phyloP scores from a whole-genome alignment of 2,797 vertebrate genomes.

The Lagothrix lagotricha region DNA sequence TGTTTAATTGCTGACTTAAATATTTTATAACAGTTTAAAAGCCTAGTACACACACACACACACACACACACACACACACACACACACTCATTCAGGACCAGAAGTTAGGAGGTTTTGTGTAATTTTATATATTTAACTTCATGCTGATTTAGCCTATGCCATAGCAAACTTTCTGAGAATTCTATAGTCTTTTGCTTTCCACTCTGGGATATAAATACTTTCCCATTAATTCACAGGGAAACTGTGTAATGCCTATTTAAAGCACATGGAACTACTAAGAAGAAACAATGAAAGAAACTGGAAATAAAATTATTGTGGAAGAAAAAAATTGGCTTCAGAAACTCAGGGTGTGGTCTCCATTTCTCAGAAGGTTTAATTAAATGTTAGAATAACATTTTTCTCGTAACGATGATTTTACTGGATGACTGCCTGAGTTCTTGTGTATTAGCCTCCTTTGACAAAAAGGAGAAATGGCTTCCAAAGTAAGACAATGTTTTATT shows the following conservation, averaged over 20 bases:
- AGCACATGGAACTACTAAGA: not conserved
- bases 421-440: not conserved
- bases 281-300: not conserved
- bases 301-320: not conserved
- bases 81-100: not conserved
- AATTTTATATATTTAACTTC: not conserved
- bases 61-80: not conserved
- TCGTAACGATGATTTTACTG: slow-evolving; percentile 3
- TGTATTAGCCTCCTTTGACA: not conserved
- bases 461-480: not conserved
- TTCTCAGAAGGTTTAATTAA: slow-evolving; percentile 32
- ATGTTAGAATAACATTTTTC: not conserved
- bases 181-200: not conserved
- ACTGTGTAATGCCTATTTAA: not conserved
- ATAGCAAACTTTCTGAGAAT: not conserved
- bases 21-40: not conserved
- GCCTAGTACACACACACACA: not conserved
- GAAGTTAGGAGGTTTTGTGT: not conserved
- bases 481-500: not conserved
- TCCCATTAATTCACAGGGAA: not conserved
- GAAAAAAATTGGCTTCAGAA: not conserved
- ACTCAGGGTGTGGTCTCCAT: not conserved
- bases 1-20: not conserved
- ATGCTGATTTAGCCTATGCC: not conserved
- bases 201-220: not conserved